Evolutionary conservation across 1,140 invertebrate genomes (phyloP).

Genomic region (Cydia fagiglandana): DNA sequence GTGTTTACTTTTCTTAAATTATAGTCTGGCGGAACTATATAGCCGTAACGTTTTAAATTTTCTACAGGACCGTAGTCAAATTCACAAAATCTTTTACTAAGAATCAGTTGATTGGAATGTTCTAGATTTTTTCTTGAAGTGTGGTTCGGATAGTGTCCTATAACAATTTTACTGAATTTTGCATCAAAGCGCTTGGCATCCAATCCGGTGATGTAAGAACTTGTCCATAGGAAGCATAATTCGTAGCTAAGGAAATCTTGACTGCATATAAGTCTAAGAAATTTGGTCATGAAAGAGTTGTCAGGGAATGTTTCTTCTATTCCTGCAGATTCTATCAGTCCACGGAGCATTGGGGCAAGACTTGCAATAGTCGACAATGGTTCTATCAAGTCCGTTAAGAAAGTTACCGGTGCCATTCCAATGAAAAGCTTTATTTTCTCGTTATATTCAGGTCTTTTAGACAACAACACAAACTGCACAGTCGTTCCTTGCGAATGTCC

Average conservation of each 20-base stretch:
- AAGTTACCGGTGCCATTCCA: neutral
- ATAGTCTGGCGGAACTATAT: neutral
- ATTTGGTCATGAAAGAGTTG: neutral
- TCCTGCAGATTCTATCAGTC: neutral
- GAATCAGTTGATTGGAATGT: neutral
- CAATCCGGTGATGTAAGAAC: neutral
- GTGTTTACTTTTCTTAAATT: neutral
- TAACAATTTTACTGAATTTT: neutral
- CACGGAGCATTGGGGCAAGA: neutral
- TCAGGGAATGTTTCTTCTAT: neutral
- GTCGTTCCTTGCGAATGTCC: conserved; percentile 20
- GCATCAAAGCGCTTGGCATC: neutral
- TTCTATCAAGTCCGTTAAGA: neutral
- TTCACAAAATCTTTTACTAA: conserved; percentile 12
- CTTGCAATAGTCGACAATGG: neutral
- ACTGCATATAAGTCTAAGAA: neutral
- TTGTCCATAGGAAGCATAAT: neutral
- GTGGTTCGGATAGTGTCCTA: neutral
- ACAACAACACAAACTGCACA: conserved; percentile 8
- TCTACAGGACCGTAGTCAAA: conserved; percentile 2
- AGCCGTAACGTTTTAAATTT: conserved; percentile 9
- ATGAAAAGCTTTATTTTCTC: conserved; percentile 12
- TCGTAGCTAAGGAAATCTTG: conserved; percentile 1
- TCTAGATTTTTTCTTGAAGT: neutral
- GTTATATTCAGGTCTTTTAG: conserved; percentile 25